A percentile compares a stretch with the other conserved stretches of the same genome.
Conservation (phyloP, 2,113 vertebrate species). For the Phyllostomus hastatus region DNA sequence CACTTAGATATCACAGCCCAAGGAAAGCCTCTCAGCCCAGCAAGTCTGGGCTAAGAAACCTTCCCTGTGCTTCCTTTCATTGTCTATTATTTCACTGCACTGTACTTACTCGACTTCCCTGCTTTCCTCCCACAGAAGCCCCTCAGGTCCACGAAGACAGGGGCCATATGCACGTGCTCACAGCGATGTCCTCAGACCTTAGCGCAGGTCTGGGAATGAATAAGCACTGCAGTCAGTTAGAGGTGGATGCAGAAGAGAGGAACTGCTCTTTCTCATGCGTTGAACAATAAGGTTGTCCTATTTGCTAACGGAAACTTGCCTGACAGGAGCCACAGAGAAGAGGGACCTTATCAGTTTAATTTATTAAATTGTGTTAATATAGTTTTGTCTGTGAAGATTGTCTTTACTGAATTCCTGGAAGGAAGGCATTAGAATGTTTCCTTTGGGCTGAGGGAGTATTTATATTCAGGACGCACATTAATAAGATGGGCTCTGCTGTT, state of each 20-base stretch:
- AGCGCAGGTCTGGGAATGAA: not conserved
- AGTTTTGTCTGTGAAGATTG: slow-evolving; percentile 48
- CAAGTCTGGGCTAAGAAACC: not conserved
- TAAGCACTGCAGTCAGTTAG: not conserved
- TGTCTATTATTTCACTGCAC: not conserved
- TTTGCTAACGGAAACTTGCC: not conserved
- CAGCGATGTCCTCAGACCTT: not conserved
- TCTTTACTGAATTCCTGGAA: slow-evolving; percentile 67
- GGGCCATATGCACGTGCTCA: not conserved
- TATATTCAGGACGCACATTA: slow-evolving; percentile 26
- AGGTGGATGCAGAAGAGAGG: not conserved
- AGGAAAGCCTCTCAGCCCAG: not conserved
- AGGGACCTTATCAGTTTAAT: slow-evolving; percentile 19
- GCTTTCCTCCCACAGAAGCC: not conserved
- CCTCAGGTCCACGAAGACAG: not conserved
- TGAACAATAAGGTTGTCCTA: not conserved
- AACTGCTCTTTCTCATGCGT: not conserved
- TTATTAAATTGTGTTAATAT: slow-evolving; percentile 32
- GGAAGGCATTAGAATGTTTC: slow-evolving; percentile 64
- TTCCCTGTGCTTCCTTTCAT: not conserved
- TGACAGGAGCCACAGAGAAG: slow-evolving; percentile 6
- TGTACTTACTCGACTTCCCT: not conserved
- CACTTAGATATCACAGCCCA: not conserved
- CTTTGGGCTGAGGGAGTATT: slow-evolving; percentile 40
- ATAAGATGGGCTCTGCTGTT: not conserved